Evolutionary conservation across 2,113 vertebrate species (phyloP), one percentile per base, ranked within the genome.

Genomic region (Microcebus jonahi): DNA sequence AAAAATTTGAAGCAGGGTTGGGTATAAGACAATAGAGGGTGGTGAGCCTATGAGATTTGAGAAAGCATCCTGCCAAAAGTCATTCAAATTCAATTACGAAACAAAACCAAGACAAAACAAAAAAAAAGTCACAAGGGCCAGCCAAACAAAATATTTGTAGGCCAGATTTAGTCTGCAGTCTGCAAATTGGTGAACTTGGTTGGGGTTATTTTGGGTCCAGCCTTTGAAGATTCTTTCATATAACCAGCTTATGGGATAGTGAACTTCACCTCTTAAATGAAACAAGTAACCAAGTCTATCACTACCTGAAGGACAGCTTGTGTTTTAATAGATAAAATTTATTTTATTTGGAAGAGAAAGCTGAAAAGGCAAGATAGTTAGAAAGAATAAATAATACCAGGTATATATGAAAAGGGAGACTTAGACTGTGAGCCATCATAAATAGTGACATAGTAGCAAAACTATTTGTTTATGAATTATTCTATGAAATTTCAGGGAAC

Each of bases 101-200:
- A 94, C 92, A 92, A 92, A 95, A 96, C 59, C 88, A 94, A 97
- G 83, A 92, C 79, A 92, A 92, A 95, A 86, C 59, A 75, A 94
- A 93, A 95, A 77, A 96, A 96, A 95, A 86, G 67, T 89, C 93
- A 93, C 29, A 79, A 79, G 67, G n/a, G 20, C 25, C 50, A 77
- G 93, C 88, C 95, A 97, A 97, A 87, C 48, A 94, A 96, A 96
- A 95, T 96, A 97, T 92, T 83, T 92, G 77, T 50, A 94, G 79
- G 71, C 53, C 73, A 95, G 53, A 95, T 95, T 94, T 97, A 95
- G 67, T 76, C 39, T 61, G 20, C 67, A 92, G 59, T 90, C 45
- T 95, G 59, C 29, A 95, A 94, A 95, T 0, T 94, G 61, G 75
- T 92, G 59, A 89, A 92, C 88, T 95, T 94, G 80, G 61, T 29